Conservation (phyloP, 2,113 vertebrate genomes). For the Colinus virginianus region DNA sequence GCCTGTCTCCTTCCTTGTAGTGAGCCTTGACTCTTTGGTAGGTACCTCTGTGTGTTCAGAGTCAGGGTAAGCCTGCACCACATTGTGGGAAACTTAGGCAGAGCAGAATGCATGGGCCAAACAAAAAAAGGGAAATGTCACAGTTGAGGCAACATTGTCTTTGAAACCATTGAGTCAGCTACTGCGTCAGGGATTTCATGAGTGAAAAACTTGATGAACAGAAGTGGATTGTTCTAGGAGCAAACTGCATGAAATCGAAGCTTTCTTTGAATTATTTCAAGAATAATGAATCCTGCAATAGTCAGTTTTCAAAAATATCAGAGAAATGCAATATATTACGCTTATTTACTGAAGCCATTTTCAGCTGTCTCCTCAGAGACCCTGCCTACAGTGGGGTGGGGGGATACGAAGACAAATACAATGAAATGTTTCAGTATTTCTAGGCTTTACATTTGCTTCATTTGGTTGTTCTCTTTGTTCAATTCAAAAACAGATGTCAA, state of each 20-base stretch:
- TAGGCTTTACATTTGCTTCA: neutral
- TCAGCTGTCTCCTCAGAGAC: neutral
- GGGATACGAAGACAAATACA: neutral
- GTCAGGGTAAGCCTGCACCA: neutral
- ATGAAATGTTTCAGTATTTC: neutral
- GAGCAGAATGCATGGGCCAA: accelerated
- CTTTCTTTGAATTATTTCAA: neutral
- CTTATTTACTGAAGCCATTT: neutral
- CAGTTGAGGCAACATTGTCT: neutral
- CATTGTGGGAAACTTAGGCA: accelerated
- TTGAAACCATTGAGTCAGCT: neutral
- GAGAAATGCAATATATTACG: neutral
- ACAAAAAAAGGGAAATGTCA: neutral
- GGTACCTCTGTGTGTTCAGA: neutral
- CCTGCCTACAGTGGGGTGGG: neutral
- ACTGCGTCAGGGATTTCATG: neutral
- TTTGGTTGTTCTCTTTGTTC: neutral
- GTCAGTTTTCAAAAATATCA: neutral
- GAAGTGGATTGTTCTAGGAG: neutral
- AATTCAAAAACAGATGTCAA: slow-evolving; percentile 1
- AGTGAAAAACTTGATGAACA: neutral
- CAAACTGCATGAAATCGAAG: neutral
- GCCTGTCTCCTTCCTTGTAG: neutral
- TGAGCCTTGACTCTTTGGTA: neutral
- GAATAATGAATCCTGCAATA: neutral